Conservation (phyloP, 2,113 vertebrate genomes). For the Ammodytes marinus region DNA sequence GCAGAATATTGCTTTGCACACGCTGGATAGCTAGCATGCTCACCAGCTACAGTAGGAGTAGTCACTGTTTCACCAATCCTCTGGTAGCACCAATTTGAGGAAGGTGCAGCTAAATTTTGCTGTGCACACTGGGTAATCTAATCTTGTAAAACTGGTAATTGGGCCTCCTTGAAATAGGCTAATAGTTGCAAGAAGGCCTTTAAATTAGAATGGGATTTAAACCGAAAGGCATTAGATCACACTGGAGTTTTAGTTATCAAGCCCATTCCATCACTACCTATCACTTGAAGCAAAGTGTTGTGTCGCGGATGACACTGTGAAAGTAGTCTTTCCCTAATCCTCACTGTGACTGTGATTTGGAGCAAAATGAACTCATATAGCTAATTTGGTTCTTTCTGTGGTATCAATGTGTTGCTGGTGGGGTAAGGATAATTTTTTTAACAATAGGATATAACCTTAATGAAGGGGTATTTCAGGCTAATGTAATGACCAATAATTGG, state of each 20-base stretch:
- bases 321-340: conserved; percentile 28
- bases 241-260: conserved; percentile 11
- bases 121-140: conserved; percentile 4
- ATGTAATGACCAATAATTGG: conserved; percentile 74
- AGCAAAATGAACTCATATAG: conserved; percentile 27
- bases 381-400: conserved; percentile 50
- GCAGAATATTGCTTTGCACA: no score
- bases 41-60: no score
- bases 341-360: conserved; percentile 3
- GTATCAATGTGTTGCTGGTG: conserved; percentile 26
- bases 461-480: conserved; percentile 61
- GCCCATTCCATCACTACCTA: conserved; percentile 36
- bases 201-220: conserved; percentile 48
- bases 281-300: conserved; percentile 40
- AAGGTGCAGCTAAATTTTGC: no score
- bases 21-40: no score
- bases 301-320: conserved; percentile 42
- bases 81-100: no score
- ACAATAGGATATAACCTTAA: conserved; percentile 68
- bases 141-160: conserved; percentile 3
- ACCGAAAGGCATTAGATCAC: conserved; percentile 32
- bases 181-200: conserved; percentile 28
- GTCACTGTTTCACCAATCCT: no score
- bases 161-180: conserved; percentile 18
- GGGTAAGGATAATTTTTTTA: conserved; percentile 49